A percentile compares a stretch with the other conserved stretches of the same genome.
phyloP scores from a whole-genome alignment of 2,113 vertebrate genomes.

The Passer montanus region DNA sequence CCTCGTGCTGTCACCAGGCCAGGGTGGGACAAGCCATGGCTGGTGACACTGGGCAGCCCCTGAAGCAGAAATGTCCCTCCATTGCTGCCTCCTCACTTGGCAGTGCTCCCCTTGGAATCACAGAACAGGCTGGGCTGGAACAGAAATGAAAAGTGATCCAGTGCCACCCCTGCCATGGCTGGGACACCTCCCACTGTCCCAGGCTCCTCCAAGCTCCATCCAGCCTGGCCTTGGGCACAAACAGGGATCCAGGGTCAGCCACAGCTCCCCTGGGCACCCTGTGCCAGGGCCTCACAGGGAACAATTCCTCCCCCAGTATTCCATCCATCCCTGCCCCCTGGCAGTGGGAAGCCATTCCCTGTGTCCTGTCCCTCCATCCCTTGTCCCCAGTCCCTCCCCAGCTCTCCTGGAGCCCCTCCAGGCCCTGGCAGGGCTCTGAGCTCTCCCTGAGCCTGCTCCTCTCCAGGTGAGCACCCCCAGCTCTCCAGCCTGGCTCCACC shows the following conservation, averaged over 20 bases:
- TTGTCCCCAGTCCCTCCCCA: not conserved
- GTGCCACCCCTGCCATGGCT: fast-evolving
- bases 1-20: not conserved
- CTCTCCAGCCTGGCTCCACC: not conserved
- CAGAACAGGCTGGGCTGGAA: not conserved
- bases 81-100: not conserved
- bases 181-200: fast-evolving
- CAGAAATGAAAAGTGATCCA: not conserved
- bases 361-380: not conserved
- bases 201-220: fast-evolving
- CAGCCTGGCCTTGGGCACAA: fast-evolving
- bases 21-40: not conserved
- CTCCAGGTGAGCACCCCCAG: not conserved
- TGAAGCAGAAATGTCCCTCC: not conserved
- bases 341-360: not conserved
- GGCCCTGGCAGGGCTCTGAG: not conserved
- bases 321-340: fast-evolving
- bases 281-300: not conserved
- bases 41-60: not conserved
- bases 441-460: fast-evolving
- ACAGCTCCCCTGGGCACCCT: not conserved
- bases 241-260: not conserved
- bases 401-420: not conserved
- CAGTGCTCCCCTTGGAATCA: not conserved
- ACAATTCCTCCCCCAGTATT: fast-evolving